Evolutionary conservation across 2,113 vertebrate species (phyloP).

Genomic region (Corythornis vintsioides): DNA sequence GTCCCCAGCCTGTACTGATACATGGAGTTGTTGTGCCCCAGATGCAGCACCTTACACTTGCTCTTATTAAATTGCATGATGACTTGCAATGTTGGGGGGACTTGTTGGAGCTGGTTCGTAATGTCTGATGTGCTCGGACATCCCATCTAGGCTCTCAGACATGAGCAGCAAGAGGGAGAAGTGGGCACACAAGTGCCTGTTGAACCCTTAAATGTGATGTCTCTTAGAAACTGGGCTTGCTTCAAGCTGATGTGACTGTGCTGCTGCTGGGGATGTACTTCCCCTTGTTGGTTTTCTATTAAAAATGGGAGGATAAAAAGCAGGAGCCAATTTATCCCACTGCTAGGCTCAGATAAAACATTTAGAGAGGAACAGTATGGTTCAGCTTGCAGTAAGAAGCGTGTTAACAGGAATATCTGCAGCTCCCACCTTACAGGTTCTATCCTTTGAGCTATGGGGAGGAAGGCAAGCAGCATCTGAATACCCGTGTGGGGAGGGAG

Average conservation of each 20-base stretch:
- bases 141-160: neutral
- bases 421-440: neutral
- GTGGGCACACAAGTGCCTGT: fast-evolving
- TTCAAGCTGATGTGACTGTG: neutral
- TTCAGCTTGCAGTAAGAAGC: neutral
- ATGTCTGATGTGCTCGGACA: too few relatives aligned
- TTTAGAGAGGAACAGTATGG: neutral
- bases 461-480: neutral
- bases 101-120: too few relatives aligned
- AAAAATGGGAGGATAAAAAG: neutral
- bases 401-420: neutral
- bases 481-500: neutral
- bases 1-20: too few relatives aligned
- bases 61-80: too few relatives aligned
- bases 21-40: too few relatives aligned
- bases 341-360: neutral
- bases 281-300: neutral
- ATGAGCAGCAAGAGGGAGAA: neutral
- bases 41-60: too few relatives aligned
- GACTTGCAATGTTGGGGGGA: too few relatives aligned
- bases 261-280: neutral
- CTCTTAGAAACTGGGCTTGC: neutral
- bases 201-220: neutral
- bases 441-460: neutral
- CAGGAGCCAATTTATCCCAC: neutral